A percentile compares a stretch with the other conserved stretches of the same genome.
phyloP scores from a whole-genome alignment of 2,797 vertebrate species.

The Telmatherina bonti region DNA sequence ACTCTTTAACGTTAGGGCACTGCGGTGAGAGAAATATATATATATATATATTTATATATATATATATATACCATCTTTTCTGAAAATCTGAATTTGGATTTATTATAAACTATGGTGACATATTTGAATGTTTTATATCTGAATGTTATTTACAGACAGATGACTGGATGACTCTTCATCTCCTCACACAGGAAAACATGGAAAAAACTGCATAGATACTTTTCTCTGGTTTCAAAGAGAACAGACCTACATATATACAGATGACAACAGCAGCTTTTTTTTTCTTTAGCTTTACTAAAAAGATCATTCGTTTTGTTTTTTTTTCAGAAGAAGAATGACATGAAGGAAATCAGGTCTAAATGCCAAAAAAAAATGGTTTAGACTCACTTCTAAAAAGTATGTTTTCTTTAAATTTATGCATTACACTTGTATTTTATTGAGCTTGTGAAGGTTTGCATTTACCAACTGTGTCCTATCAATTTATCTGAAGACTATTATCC shows the following conservation, averaged over 20 bases:
- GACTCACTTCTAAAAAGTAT: neutral
- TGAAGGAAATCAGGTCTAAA: neutral
- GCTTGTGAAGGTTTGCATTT: neutral
- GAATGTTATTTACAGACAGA: constrained; percentile 17
- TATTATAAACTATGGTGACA: constrained; percentile 74
- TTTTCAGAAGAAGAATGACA: neutral
- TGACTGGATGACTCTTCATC: constrained; percentile 2
- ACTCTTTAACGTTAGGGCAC: constrained; percentile 86
- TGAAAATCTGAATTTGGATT: constrained; percentile 72
- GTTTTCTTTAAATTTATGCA: too few relatives aligned
- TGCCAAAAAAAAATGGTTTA: neutral
- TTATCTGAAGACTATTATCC: neutral
- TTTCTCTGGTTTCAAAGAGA: constrained; percentile 29
- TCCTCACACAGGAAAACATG: neutral
- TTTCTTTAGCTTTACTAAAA: neutral
- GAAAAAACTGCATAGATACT: constrained; percentile 77
- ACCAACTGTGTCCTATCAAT: neutral
- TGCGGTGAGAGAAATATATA: constrained; percentile 82
- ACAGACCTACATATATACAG: constrained; percentile 17
- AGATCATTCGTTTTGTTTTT: neutral
- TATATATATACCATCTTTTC: constrained; percentile 73
- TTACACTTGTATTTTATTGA: neutral
- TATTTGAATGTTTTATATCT: constrained; percentile 52
- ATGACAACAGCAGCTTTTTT: neutral
- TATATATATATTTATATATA: constrained; percentile 52